phyloP scores from a whole-genome alignment of 2,797 vertebrate genomes.

The Sebastes alutus region DNA sequence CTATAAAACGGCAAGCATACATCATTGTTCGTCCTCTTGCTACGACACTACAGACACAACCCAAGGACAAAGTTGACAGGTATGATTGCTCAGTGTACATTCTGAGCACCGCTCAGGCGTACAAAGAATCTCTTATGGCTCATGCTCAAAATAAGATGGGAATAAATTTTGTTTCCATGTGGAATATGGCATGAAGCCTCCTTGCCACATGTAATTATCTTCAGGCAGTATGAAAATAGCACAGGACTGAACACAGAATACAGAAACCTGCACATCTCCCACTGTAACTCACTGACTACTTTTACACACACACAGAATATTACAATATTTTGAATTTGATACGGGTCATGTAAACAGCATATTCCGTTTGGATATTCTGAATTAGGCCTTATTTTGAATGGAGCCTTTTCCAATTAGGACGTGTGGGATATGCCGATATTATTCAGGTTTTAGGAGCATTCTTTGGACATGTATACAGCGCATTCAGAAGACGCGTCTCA shows the following conservation, averaged over 20 bases:
- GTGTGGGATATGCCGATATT: no score
- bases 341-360: no score
- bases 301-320: no score
- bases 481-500: no score
- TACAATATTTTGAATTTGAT: no score
- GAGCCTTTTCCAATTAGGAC: no score
- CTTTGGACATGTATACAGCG: no score
- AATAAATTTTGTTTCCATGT: slow-evolving; percentile 39
- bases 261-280: slow-evolving; percentile 8
- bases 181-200: slow-evolving; percentile 34
- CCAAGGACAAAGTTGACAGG: neutral
- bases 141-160: slow-evolving; percentile 54
- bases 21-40: neutral
- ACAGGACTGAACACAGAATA: slow-evolving; percentile 12
- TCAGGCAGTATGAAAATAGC: slow-evolving; percentile 46
- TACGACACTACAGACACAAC: neutral
- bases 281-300: neutral
- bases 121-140: slow-evolving; percentile 50
- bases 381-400: no score
- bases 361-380: no score
- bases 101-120: neutral
- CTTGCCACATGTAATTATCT: slow-evolving; percentile 53
- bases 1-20: neutral
- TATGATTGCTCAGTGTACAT: neutral
- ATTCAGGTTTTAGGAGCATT: no score